Base-by-base conservation (phyloP, 1,140 invertebrate species). In the Oryzaephilus surinamensis region DNA sequence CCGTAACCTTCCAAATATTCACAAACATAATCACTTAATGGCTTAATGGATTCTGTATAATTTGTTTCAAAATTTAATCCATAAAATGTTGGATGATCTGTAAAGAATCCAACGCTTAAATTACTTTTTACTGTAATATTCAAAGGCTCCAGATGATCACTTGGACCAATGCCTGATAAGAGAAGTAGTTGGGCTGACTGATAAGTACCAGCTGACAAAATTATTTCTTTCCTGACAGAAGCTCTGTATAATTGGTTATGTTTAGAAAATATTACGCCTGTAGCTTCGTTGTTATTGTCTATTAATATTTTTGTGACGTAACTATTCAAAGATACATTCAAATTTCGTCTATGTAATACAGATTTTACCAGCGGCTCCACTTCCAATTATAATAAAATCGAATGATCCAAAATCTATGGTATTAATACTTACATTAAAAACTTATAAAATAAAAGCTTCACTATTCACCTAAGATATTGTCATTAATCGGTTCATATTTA, bases 71-170 rank as follows among this genome's bases (percentile, higher is more conserved):
- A 91, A 0, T 82, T 76, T 10, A 88, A 52, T 0, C 84, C 84
- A 2, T 82, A 82, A 1, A 84, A 58, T 0, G 82, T 82, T 0
- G 85, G 79, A 52, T 84, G 81, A 45, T 86, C 82, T 17, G 86
- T 62, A 51, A 85, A 84, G 41, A 81, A 71, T 11, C 83, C 83
- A 16, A 64, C 63, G 14, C 35, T 34, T 12, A 55, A 39, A 34
- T 65, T 55, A 10, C 54, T 40, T 13, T 63, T 18, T 6, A 60
- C 40, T 10, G 39, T 40, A 40, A 67, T 62, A 11, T 64, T 62
- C 8, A 71, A 49, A 34, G 62, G 53, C 21, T 61, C 43, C 3
- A 77, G 51, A 23, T 73, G 59, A 34, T 62, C 46, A 17, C 35
- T 54, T 7, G 71, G 70, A 2, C 73, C 74, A 19, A 77, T 58